Base-by-base conservation (phyloP, 2,888 invertebrate genomes). In the Argyresthia albistria region DNA sequence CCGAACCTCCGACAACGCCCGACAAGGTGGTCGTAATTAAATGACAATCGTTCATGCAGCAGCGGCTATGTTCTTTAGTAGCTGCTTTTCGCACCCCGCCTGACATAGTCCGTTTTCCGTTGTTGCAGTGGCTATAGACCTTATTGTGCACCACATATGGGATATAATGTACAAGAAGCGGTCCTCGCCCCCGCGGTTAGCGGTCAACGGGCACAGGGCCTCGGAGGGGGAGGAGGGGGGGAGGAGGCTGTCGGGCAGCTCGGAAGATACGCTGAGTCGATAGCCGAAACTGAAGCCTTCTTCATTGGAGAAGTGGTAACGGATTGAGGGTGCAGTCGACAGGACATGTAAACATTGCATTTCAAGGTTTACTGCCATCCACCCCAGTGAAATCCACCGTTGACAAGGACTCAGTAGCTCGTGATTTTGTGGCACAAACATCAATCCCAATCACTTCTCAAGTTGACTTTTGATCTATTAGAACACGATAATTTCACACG, bases 101-200 rank as follows among this genome's bases (percentile, higher is more conserved):
- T 55, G 58, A 76, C 82, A 84, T 81, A 77, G 67, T 64, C 63
- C 59, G 73, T 87, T 76, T 77, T 77, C 77, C 82, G 84, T 87
- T 91, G 90, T 94, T 96, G 90, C 95, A 98, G 99, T 99, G 91
- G 99, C 99, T 88, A 98, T 99, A 89, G 97, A 98, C 90, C 92
- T 99, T 86, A 98, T 99, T 89, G 98, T 98, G 70, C 97, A 98
- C 87, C 98, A 99, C 92, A 98, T 99, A 88, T 94, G 97, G 92
- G 98, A 98, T 89, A 93, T 97, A 73, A 93, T 98, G 88, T 93
- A 84, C 70, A 87, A 84, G 82, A 87, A 82, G 69, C 69, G 78
- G 45, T 25, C 25, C 3, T 25, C 25, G 58, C 73, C 11, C 62
- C 68, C 52, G 66, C 64, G 14, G 60, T 61, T 53, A 67, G 61